phyloP scores from a whole-genome alignment of 2,797 vertebrate genomes.

The Amblyraja radiata region DNA sequence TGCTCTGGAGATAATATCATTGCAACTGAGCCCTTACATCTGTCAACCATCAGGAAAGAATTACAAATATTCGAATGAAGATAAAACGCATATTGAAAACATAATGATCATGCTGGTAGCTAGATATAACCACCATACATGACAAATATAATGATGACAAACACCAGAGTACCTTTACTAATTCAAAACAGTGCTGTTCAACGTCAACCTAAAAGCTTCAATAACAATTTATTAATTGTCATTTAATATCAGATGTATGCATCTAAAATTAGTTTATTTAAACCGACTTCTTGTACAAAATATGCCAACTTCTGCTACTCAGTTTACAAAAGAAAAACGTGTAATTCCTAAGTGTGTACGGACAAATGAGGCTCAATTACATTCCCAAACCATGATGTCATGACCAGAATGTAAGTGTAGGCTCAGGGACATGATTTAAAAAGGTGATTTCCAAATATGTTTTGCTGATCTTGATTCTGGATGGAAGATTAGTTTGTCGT shows the following conservation, averaged over 20 bases:
- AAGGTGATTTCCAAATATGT: not conserved
- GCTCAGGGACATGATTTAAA: not conserved
- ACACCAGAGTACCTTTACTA: conserved; percentile 22
- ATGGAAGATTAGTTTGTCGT: not conserved
- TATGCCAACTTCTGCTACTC: not conserved
- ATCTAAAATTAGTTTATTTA: not conserved
- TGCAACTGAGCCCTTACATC: conserved; percentile 24
- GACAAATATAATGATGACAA: conserved; percentile 36
- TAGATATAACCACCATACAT: conserved; percentile 20
- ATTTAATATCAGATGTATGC: not conserved
- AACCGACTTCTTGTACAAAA: not conserved
- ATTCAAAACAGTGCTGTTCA: not conserved
- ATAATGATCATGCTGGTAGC: conserved; percentile 27
- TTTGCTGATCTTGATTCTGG: not conserved
- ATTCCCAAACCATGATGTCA: not conserved
- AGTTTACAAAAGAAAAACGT: not conserved
- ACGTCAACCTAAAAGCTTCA: not conserved
- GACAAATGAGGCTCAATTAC: not conserved
- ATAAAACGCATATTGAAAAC: conserved; percentile 29
- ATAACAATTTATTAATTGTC: not conserved
- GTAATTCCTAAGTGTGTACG: not conserved
- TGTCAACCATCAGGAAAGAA: conserved; percentile 31
- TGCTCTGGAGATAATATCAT: conserved; percentile 15
- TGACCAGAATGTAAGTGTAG: not conserved
- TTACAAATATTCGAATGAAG: conserved; percentile 28